Percentiles rank a stretch among this genome's conserved stretches.
Evolutionary conservation across 64 coral and sea anemone genomes (phyloP).

Genomic region (Montipora sp.): DNA sequence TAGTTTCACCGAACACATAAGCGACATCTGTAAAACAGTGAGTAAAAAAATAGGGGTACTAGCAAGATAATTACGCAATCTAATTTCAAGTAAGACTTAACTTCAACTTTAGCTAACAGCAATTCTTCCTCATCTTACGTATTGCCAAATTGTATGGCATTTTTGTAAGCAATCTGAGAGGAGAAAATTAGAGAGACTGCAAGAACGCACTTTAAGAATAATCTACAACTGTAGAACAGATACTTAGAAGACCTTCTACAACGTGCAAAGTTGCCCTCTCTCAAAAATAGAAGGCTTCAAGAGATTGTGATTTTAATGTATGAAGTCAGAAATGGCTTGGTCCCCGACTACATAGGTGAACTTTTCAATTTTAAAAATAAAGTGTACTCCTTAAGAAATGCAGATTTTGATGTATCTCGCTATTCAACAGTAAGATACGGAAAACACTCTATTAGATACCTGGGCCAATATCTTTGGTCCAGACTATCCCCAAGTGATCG

Average conservation of each 20-base stretch:
- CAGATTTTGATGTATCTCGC: slow-evolving; percentile 22
- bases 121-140: background rate
- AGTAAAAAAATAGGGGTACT: background rate
- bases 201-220: background rate
- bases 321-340: too few species aligned
- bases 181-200: background rate
- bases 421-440: background rate
- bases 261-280: background rate
- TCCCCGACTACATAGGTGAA: background rate
- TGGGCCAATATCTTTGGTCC: too few species aligned
- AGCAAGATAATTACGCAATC: slow-evolving; percentile 9
- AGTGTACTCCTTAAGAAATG: slow-evolving; percentile 14
- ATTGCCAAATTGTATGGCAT: too few species aligned
- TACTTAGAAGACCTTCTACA: background rate
- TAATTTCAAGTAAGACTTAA: background rate
- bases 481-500: too few species aligned
- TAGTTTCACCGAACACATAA: too few species aligned
- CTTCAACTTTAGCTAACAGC: background rate
- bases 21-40: background rate
- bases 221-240: background rate
- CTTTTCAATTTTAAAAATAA: slow-evolving; percentile 10
- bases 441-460: too few species aligned
- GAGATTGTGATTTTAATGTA: background rate
- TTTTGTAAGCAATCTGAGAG: too few species aligned
- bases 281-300: background rate